A percentile compares a stretch with the other conserved stretches of the same genome.
Evolutionary conservation across 1,140 invertebrate species (phyloP).

Genomic region (Triops longicaudatus): DNA sequence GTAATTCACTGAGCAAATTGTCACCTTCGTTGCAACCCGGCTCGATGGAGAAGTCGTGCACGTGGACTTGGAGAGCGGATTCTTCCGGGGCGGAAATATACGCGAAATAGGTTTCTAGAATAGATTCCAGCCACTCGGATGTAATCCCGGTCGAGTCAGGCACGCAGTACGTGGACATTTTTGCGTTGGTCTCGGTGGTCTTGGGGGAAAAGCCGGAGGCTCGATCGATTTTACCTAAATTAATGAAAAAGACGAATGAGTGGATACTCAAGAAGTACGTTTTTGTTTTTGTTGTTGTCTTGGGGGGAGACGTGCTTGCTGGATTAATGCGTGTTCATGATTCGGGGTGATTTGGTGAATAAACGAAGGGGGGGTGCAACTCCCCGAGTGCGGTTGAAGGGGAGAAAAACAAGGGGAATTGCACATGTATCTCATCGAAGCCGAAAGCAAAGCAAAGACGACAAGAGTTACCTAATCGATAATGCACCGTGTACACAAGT

Average conservation of each 20-base stretch:
- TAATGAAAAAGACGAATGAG: background rate
- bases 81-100: background rate
- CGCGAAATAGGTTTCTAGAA: constrained; percentile 43
- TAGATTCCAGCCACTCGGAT: constrained; percentile 50
- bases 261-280: background rate
- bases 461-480: background rate
- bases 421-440: background rate
- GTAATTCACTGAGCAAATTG: constrained; percentile 52
- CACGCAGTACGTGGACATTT: constrained; percentile 21
- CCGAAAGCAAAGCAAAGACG: background rate
- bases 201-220: background rate
- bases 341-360: too few species aligned
- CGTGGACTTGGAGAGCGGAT: background rate
- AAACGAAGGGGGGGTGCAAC: too few species aligned
- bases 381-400: background rate
- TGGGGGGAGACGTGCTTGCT: background rate
- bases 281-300: background rate
- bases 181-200: background rate
- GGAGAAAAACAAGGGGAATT: background rate
- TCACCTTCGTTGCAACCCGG: constrained; percentile 49
- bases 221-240: background rate
- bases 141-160: constrained; percentile 46
- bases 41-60: constrained; percentile 42
- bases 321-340: too few species aligned
- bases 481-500: background rate